A percentile compares a stretch with the other conserved stretches of the same genome.
These are phyloP conservation scores for Heliconius erato DNA, from an alignment of 2,888 invertebrate genomes.

Conservation along the genomic window DNA sequence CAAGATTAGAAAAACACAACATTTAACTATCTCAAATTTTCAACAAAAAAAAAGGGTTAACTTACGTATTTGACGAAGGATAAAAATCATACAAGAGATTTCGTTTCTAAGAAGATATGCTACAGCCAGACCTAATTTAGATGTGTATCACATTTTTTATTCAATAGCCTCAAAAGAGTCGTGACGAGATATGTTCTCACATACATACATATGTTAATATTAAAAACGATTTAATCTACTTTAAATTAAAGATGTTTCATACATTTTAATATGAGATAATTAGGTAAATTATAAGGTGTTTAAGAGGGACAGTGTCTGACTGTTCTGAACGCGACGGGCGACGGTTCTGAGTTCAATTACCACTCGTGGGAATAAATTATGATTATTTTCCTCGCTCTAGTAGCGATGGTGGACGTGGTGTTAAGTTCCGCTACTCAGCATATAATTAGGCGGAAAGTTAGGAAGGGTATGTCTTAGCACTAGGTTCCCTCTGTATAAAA, in stretches of 20 bases:
- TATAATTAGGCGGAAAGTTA: too few relatives aligned
- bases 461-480: too few relatives aligned
- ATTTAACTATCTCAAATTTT: background rate
- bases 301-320: too few relatives aligned
- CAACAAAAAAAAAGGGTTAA: background rate
- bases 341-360: too few relatives aligned
- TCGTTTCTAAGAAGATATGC: conserved; percentile 13
- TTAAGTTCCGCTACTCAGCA: too few relatives aligned
- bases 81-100: background rate
- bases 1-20: background rate
- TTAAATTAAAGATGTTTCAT: background rate
- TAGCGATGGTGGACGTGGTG: too few relatives aligned
- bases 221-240: conserved; percentile 12
- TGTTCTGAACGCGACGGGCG: too few relatives aligned
- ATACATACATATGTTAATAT: conserved; percentile 16
- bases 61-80: background rate
- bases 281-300: background rate
- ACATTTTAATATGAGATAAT: background rate
- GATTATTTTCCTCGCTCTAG: too few relatives aligned
- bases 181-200: conserved; percentile 26
- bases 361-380: too few relatives aligned
- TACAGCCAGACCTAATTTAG: conserved; percentile 6
- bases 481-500: too few relatives aligned
- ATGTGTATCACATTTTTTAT: conserved; percentile 24
- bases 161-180: conserved; percentile 13